Conservation (phyloP, 2,113 vertebrate genomes). For the Perccottus glenii region DNA sequence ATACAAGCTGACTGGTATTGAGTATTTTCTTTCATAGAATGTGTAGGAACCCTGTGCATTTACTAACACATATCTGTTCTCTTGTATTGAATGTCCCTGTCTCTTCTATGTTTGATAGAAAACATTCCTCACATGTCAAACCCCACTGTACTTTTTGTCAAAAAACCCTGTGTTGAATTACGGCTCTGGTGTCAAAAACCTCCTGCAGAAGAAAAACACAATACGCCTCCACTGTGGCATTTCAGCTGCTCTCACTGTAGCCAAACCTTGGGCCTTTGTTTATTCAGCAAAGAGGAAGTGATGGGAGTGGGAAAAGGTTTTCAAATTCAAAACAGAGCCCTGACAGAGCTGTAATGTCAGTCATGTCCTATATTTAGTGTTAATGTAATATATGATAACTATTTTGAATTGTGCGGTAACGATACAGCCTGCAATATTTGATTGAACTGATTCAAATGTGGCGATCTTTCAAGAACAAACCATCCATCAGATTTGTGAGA, state of each 20-base stretch:
- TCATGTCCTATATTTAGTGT: constrained; percentile 41
- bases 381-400: too few relatives aligned
- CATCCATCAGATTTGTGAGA: too few relatives aligned
- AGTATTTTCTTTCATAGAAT: too few relatives aligned
- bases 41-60: neutral
- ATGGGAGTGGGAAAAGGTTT: constrained; percentile 48
- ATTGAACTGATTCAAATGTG: too few relatives aligned
- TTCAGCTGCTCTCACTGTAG: constrained; percentile 36
- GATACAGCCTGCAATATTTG: too few relatives aligned
- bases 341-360: constrained; percentile 44
- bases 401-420: too few relatives aligned
- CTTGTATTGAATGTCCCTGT: too few relatives aligned
- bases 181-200: neutral
- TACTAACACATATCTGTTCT: neutral
- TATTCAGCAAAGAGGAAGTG: constrained; percentile 54
- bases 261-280: constrained; percentile 48
- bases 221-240: constrained; percentile 34
- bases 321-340: constrained; percentile 56
- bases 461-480: too few relatives aligned
- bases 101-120: neutral
- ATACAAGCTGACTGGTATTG: too few relatives aligned
- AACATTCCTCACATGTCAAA: neutral
- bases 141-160: neutral
- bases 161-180: neutral
- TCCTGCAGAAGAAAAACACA: constrained; percentile 7